A percentile compares a stretch with the other conserved stretches of the same genome.
Conservation (phyloP, 30 jellyfish, hydroid and myxozoan genomes). For the Pseudorhiza aurosa region DNA sequence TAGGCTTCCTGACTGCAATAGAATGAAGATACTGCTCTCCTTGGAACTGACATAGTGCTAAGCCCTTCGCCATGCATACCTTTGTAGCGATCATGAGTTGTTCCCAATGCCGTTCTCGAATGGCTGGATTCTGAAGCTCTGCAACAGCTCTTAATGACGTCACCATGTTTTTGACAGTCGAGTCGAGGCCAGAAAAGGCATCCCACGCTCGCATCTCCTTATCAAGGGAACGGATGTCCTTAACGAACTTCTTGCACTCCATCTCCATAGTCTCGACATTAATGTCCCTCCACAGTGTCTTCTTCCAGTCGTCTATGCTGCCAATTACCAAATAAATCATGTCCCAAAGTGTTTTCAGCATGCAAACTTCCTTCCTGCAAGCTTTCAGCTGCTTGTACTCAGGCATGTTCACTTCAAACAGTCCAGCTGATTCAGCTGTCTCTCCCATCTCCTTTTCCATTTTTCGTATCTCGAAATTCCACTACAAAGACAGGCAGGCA, state of each 20-base stretch:
- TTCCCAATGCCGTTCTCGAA: conserved; percentile 98
- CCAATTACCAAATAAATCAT: conserved; percentile 88
- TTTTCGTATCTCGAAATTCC: conserved; percentile 82
- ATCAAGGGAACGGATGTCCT: conserved; percentile 93
- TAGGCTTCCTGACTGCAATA: too few species aligned
- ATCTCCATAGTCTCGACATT: conserved; percentile 95
- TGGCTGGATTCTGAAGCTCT: conserved; percentile 97
- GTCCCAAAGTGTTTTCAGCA: conserved; percentile 93
- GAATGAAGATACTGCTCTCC: too few species aligned
- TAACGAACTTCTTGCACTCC: conserved; percentile 97
- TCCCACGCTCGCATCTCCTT: conserved; percentile 99
- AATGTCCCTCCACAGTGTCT: conserved; percentile 88
- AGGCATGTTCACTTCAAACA: conserved; percentile 95
- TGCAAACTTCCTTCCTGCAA: conserved; percentile 87
- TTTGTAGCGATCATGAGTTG: conserved; percentile 98
- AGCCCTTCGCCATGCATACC: conserved; percentile 72
- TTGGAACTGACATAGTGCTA: too few species aligned
- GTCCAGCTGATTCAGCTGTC: conserved; percentile 92
- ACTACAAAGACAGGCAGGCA: too few species aligned
- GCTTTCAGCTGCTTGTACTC: conserved; percentile 97
- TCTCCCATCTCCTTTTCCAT: conserved; percentile 90
- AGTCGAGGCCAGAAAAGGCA: conserved; percentile 93
- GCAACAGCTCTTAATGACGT: conserved; percentile 96
- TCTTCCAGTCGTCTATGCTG: conserved; percentile 91
- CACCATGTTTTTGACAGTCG: conserved; percentile 93